A percentile compares a stretch with the other conserved stretches of the same genome.
Conservation (phyloP, 2,797 vertebrate species). For the Mus caroli region DNA sequence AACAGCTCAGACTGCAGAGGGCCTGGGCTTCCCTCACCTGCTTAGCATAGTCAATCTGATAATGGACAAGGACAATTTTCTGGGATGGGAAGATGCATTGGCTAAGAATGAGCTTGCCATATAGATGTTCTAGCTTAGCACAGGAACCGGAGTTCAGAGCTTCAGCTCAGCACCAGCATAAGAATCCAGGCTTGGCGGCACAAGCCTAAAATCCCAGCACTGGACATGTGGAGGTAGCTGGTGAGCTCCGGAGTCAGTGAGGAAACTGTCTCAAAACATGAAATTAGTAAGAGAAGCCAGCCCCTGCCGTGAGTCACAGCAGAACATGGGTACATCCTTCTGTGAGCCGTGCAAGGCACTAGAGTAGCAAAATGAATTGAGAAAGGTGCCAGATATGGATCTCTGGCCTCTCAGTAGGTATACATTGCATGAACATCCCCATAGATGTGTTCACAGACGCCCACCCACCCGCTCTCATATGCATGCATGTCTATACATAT, state of each 20-base stretch:
- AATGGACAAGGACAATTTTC: conserved; percentile 22
- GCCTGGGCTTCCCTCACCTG: conserved; percentile 5
- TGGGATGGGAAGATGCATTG: background rate
- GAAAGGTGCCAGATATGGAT: background rate
- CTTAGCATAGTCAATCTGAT: conserved; percentile 20
- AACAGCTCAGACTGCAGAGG: background rate
- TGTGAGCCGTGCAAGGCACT: background rate
- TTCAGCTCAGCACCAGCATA: background rate
- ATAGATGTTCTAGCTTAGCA: background rate
- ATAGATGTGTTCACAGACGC: background rate
- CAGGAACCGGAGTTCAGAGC: background rate
- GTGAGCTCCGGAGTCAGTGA: background rate
- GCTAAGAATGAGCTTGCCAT: background rate
- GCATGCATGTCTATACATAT: background rate
- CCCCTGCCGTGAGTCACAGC: background rate
- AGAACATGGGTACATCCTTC: background rate
- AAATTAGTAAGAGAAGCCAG: background rate
- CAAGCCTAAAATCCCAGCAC: no score
- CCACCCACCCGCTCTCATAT: no score
- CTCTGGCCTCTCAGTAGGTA: background rate
- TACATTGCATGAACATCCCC: background rate
- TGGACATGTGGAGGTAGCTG: background rate
- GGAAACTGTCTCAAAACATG: background rate
- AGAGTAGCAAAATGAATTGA: background rate
- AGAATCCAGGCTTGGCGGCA: no score